These are phyloP conservation scores for Pristionchus mayeri DNA, from an alignment of 2,888 invertebrate genomes.

Conservation along the genomic window DNA sequence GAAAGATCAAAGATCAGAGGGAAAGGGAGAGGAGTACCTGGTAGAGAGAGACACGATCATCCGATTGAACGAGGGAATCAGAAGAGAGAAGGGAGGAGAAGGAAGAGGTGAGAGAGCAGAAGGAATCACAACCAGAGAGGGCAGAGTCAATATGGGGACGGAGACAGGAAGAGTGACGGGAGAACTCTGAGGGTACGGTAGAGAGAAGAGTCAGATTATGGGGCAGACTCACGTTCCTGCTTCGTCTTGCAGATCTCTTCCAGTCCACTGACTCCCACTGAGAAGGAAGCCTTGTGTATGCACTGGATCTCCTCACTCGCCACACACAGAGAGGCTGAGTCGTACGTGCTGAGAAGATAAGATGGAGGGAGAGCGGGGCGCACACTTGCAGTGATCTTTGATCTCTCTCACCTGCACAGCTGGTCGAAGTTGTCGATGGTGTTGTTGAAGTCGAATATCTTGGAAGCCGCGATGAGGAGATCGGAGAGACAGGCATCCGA, in stretches of 20 bases:
- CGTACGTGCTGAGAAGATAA: slow-evolving; percentile 20
- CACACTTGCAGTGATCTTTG: background rate
- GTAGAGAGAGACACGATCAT: slow-evolving; percentile 3
- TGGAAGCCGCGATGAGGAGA: slow-evolving; percentile 31
- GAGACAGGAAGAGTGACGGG: slow-evolving; percentile 7
- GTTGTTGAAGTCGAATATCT: slow-evolving; percentile 43
- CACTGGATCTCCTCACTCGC: slow-evolving; percentile 38
- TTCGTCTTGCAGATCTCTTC: slow-evolving; percentile 45
- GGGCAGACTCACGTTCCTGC: slow-evolving; percentile 17
- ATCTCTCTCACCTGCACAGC: slow-evolving; percentile 38
- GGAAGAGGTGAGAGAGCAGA: background rate
- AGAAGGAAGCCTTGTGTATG: slow-evolving; percentile 32
- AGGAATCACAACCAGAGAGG: background rate
- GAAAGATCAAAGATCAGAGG: background rate
- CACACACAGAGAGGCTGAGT: slow-evolving; percentile 30
- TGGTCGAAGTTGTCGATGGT: slow-evolving; percentile 44
- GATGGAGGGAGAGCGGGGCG: too few relatives aligned
- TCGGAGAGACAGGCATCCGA: slow-evolving; percentile 40
- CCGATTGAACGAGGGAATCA: background rate
- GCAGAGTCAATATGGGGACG: background rate
- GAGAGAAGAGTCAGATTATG: background rate
- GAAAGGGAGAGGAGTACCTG: background rate
- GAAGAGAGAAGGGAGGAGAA: background rate
- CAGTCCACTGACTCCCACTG: slow-evolving; percentile 37
- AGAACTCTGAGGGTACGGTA: slow-evolving; percentile 1